These are phyloP conservation scores for Abrostola tripartita DNA, from an alignment of 2,888 invertebrate species.

Conservation along the genomic window DNA sequence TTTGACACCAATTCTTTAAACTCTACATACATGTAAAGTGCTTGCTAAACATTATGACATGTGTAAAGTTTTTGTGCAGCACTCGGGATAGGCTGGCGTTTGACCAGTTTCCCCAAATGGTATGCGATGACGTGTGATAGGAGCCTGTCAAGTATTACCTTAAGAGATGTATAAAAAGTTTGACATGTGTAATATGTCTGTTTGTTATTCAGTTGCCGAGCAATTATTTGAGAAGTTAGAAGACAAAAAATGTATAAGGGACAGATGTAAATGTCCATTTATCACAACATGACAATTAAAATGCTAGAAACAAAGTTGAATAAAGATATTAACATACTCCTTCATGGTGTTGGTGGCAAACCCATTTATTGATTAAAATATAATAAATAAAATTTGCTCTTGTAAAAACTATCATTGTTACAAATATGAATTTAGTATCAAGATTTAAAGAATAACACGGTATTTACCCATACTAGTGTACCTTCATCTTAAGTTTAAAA, in stretches of 20 bases:
- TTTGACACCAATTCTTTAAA: slow-evolving; percentile 30
- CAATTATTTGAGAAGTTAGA: slow-evolving; percentile 12
- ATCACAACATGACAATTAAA: slow-evolving; percentile 25
- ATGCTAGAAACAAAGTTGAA: slow-evolving; percentile 6
- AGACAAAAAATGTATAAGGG: slow-evolving; percentile 36
- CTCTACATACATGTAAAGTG: slow-evolving; percentile 19
- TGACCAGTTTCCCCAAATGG: slow-evolving; percentile 7
- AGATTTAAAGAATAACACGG: no score
- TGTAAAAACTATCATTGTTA: no score
- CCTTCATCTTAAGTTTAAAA: slow-evolving; percentile 41
- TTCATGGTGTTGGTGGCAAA: no score
- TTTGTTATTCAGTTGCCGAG: slow-evolving; percentile 21
- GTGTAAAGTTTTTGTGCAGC: slow-evolving; percentile 4
- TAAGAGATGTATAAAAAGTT: slow-evolving; percentile 7
- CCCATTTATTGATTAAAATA: no score
- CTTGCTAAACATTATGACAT: slow-evolving; percentile 9
- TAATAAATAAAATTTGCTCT: no score
- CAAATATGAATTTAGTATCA: no score
- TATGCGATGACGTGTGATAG: slow-evolving; percentile 18
- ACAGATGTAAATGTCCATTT: slow-evolving; percentile 26
- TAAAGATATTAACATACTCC: no score
- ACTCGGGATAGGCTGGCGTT: slow-evolving; percentile 2
- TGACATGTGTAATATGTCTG: slow-evolving; percentile 10
- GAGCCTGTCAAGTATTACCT: slow-evolving; percentile 11
- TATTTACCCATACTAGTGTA: slow-evolving; percentile 24